Evolutionary conservation across 2,888 invertebrate genomes (phyloP), one percentile per base, ranked within the genome.

Genomic region (Epinotia brunnichana): DNA sequence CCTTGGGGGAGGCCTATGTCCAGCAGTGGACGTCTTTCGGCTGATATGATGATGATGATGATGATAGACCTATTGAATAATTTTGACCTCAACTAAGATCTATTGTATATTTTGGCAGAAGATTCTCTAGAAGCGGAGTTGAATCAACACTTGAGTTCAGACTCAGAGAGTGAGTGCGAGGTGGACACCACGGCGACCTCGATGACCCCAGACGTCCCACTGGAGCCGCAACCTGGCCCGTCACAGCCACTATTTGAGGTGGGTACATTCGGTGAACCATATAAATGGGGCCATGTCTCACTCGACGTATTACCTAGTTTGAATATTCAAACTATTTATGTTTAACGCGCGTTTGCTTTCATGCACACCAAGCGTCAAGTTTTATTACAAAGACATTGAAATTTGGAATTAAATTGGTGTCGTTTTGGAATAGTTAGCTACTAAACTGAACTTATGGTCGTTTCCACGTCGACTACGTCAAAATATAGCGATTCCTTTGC

Each of bases 161-260:
- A 85, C 15, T 82, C 83, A 0, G 84, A 77, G 13, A 86, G 85
- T 69, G 88, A 89, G 7, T 78, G 76, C 35, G 74, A 74, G 0
- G 80, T 78, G 21, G 75, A 75, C 10, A 54, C 78, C 13, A 72
- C 69, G 15, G 74, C 74, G n/a, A 48, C 59, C 4, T 67, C 61
- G 9, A 61, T 60, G 51, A 56, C 73, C 11, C 71, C 66, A 0
- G 60, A 71, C 15, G 41, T 60, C 13, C 29, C 60, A 0, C 1
- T 48, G 19, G 72, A 62, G 9, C 48, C 72, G n/a, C 61, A 62
- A 17, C 61, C 72, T 9, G 72, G 72, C 21, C 54, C 67, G 3
- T 72, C 72, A 15, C 35, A 67, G 11, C n/a, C 41, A n/a, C n/a
- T 19, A 2, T 35, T 51, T 24, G 67, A 68, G 15, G 69, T n/a